Base-by-base conservation (phyloP, 2,797 vertebrate genomes). In the Syngnathus acus region DNA sequence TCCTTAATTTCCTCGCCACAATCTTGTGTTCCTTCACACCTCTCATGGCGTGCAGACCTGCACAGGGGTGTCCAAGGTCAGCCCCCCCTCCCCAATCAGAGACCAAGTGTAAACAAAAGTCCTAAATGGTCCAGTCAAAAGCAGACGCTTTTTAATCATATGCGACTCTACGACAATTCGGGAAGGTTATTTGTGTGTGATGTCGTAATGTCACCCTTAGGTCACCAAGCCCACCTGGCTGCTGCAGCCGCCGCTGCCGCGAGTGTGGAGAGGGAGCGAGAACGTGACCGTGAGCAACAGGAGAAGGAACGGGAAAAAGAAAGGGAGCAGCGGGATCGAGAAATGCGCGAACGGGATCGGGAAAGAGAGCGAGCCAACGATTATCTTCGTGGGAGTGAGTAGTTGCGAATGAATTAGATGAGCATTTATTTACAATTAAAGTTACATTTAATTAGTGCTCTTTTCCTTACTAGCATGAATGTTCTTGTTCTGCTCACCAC, bases 341-440 rank as follows among this genome's bases (percentile, higher is more conserved):
- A 93, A 39, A 45, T 43, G 3, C 62, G 63, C 9, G 62, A 64
- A 9, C 53, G 89, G 9, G 90, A 88, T 86, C 89, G 77, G 19
- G 87, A 83, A 3, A 89, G 78, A 76, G 91, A 51, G 69, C 72
- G 72, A 78, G 72, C 86, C 3, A 87, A 47, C 45, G 91, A 92
- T 63, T 98, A 96, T 81, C 93, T 97, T 32, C 92, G 95, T 16
- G 90, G 91, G 84, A 92, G 96, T 99, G 72, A 91, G 89, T 48
- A 37, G 3, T 63, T 14, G 37, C n/a, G 9, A 7, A 16, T 62
- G 6, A 26, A 23, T 4, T 11, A 26, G 42, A 8, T 9, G 37
- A 39, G 32, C 14, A 59, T 19, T 42, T 62, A 9, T 38, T 43
- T 10, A n/a, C 19, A 23, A 11, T 11, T 23, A 21, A n/a, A 37